Evolutionary conservation across 2,797 vertebrate species (phyloP), one percentile per base, ranked within the genome.

Genomic region (Tauraco hartlaubi): DNA sequence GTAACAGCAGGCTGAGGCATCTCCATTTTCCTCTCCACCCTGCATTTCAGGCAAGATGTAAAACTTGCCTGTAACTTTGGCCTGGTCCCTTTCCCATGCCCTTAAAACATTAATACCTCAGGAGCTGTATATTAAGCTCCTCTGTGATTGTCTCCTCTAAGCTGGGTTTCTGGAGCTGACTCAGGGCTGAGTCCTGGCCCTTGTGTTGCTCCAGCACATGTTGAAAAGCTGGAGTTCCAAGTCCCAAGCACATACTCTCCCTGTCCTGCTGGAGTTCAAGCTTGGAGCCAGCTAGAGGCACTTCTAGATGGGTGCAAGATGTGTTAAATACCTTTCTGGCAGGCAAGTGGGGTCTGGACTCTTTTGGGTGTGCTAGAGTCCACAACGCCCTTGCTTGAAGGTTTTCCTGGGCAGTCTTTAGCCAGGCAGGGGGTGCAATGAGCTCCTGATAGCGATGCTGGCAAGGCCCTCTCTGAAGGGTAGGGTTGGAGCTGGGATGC

Each of bases 181-280:
- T 9, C 2, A 3, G 11, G 35, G 29, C 14, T 62, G 16, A 46
- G 9, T 17, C 29, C 29, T 67, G 69, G 15, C 17, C 52, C n/a
- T 31, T 35, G 17, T 11, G 14, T 48, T 72, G 13, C 18, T 37
- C 14, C 25, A 58, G 59, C 46, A 46, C 2, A 4, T 0, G 4
- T 8, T 35, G 25, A 71, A 79, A 51, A 68, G 10, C 55, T 21
- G 9, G 7, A 15, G n/a, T 20, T 77, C 21, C 14, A 73, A 29
- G 15, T 61, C 19, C 19, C 2, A 1, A 23, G 15, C 22, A 11
- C 0, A 0, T 35, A 35, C 6, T 6, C 9, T 3, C 12, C 11
- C 15, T 1, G 5, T 37, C 8, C 11, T 2, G 1, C 39, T 84
- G 69, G 37, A 48, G 16, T 29, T 88, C n/a, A 51, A 35, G 22